A percentile compares a stretch with the other conserved stretches of the same genome.
Conservation (phyloP, 2,888 invertebrate species). For the Isoperla grammatica region DNA sequence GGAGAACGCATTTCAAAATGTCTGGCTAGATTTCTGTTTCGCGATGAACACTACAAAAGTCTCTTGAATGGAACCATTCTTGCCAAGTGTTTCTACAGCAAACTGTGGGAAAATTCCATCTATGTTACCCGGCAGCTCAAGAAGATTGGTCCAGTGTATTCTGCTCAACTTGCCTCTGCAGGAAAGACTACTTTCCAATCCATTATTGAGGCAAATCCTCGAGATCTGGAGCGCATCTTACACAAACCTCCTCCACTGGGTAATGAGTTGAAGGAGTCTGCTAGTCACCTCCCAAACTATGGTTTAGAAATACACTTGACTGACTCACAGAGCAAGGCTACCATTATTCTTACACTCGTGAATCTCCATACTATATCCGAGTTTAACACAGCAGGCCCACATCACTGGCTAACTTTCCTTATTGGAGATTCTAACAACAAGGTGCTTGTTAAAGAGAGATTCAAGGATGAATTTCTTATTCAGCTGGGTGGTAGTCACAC, state of each 20-base stretch:
- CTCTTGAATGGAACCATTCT: slow-evolving; percentile 56
- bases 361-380: slow-evolving; percentile 47
- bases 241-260: slow-evolving; percentile 70
- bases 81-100: slow-evolving; percentile 59
- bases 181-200: slow-evolving; percentile 61
- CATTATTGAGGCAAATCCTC: slow-evolving; percentile 60
- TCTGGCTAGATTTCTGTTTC: slow-evolving; percentile 31
- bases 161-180: slow-evolving; percentile 56
- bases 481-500: not conserved
- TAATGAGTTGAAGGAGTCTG: slow-evolving; percentile 57
- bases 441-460: slow-evolving; percentile 49
- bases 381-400: slow-evolving; percentile 47
- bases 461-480: slow-evolving; percentile 14
- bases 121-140: slow-evolving; percentile 64
- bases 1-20: slow-evolving; percentile 65
- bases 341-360: slow-evolving; percentile 41
- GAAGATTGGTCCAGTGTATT: slow-evolving; percentile 63
- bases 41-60: slow-evolving; percentile 45
- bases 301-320: slow-evolving; percentile 39
- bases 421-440: slow-evolving; percentile 62
- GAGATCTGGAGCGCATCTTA: slow-evolving; percentile 70
- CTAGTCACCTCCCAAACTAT: slow-evolving; percentile 59
- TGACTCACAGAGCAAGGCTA: slow-evolving; percentile 30
- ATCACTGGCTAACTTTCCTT: slow-evolving; percentile 53
- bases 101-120: slow-evolving; percentile 69